A percentile compares a stretch with the other conserved stretches of the same genome.
Evolutionary conservation across 2,888 invertebrate genomes (phyloP).

Genomic region (Carabus problematicus): DNA sequence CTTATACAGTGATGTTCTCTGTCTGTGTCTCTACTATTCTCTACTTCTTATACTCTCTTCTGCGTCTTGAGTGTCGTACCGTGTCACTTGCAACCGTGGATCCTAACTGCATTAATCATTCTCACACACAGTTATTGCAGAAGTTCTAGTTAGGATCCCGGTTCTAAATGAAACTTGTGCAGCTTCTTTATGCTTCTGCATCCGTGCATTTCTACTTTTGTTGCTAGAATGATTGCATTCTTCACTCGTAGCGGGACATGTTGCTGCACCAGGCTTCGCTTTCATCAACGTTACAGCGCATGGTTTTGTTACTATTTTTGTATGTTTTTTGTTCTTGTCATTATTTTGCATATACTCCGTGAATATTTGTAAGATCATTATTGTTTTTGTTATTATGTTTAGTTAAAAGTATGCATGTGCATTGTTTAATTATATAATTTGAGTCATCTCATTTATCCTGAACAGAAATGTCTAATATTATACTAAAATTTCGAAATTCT

Average conservation of each 20-base stretch:
- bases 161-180: conserved; percentile 18
- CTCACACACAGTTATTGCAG: too few relatives aligned
- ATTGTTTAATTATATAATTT: too few relatives aligned
- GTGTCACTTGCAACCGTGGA: neutral
- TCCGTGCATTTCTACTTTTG: conserved; percentile 20
- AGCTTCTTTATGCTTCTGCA: conserved; percentile 31
- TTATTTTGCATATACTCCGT: conserved; percentile 10
- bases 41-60: conserved; percentile 51
- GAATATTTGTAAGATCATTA: neutral
- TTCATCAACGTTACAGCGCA: conserved; percentile 7
- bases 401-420: too few relatives aligned
- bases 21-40: conserved; percentile 25
- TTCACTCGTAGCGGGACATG: neutral
- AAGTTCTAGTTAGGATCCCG: conserved; percentile 26
- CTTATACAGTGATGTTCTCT: conserved; percentile 27
- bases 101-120: neutral
- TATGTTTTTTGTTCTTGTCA: conserved; percentile 5
- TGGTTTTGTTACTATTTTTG: neutral
- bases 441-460: too few relatives aligned
- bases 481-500: too few relatives aligned
- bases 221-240: conserved; percentile 24
- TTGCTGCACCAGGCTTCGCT: neutral
- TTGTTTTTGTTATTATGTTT: neutral
- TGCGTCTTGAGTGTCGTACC: conserved; percentile 55
- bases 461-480: too few relatives aligned